Evolutionary conservation across 2,888 invertebrate species (phyloP), one percentile per base, ranked within the genome.

Genomic region (Hydraecia micacea): DNA sequence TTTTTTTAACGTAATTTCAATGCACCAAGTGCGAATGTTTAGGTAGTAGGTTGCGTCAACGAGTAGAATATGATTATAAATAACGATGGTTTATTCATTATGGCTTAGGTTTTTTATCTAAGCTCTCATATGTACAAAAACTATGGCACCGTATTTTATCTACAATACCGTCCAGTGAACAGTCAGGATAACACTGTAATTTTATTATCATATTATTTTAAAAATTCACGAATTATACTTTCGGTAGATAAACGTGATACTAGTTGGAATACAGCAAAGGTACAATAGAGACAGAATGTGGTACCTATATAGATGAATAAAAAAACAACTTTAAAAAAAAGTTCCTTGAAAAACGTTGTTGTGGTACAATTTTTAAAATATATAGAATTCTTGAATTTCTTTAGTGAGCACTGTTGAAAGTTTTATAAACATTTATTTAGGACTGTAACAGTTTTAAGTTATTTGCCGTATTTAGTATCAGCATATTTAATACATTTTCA

Each of bases 131-230:
- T 91, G 88, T 91, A 90, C 90, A 91, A 90, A 78, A 89, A 90
- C 90, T 89, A 91, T 89, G 91, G 93, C 95, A 95, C 94, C 93
- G 92, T 92, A 90, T 92, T 93, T 94, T 94, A 92, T 95, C 92
- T 94, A 90, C 92, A 93, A 95, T 93, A 96, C 96, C 96, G 96
- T 96, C 96, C 96, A 96, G 95, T 96, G 94, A 95, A 93, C 91
- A 92, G 90, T 81, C 86, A 86, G 77, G 66, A 80, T 80, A 67
- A 75, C 86, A 91, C 90, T 89, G 85, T 91, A 87, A 91, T 89
- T 88, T 88, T 91, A 91, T 90, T 87, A 88, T 90, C 90, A 91
- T 89, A 91, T 90, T 87, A 85, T 86, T 84, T 87, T 72, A 76
- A 70, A 85, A 85, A 82, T 55, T 81, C 81, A 84, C 87, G 76